phyloP scores from a whole-genome alignment of 2,888 invertebrate species.

The Philopedon plagiatum region DNA sequence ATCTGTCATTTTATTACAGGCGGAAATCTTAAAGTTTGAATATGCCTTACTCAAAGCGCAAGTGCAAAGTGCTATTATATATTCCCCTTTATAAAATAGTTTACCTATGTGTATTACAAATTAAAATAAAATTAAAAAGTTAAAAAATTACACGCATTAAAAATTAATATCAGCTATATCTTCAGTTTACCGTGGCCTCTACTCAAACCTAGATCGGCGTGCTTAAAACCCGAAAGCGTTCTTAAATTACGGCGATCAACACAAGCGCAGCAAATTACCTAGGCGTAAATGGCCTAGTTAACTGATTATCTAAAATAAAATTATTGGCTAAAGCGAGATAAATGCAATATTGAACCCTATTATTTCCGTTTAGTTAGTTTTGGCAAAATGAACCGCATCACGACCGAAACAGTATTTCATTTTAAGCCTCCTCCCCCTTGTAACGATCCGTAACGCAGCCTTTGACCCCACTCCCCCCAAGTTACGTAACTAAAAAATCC shows the following conservation, averaged over 20 bases:
- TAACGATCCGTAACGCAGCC: too few species aligned
- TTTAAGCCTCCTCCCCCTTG: too few species aligned
- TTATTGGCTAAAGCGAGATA: constrained; percentile 39
- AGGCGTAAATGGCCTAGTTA: constrained; percentile 50
- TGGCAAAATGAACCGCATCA: constrained; percentile 25
- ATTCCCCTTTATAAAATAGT: background rate
- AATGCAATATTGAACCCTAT: constrained; percentile 34
- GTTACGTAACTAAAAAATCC: too few species aligned
- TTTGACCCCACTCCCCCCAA: too few species aligned
- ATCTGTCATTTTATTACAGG: too few species aligned
- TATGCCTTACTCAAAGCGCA: too few species aligned
- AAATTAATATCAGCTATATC: constrained; percentile 44
- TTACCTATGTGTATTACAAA: background rate
- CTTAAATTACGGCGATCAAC: constrained; percentile 45
- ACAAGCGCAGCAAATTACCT: constrained; percentile 41
- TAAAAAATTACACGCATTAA: constrained; percentile 15
- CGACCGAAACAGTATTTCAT: constrained; percentile 9
- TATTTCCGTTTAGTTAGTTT: constrained; percentile 26
- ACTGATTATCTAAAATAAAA: constrained; percentile 45
- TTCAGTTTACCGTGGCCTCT: constrained; percentile 46
- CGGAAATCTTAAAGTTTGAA: too few species aligned
- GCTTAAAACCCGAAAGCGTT: constrained; percentile 47
- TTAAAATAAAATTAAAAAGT: constrained; percentile 2
- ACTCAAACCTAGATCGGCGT: constrained; percentile 45
- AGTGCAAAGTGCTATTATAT: too few species aligned